Conservation (phyloP, 2,797 vertebrate genomes). For the Phalanger gymnotis region DNA sequence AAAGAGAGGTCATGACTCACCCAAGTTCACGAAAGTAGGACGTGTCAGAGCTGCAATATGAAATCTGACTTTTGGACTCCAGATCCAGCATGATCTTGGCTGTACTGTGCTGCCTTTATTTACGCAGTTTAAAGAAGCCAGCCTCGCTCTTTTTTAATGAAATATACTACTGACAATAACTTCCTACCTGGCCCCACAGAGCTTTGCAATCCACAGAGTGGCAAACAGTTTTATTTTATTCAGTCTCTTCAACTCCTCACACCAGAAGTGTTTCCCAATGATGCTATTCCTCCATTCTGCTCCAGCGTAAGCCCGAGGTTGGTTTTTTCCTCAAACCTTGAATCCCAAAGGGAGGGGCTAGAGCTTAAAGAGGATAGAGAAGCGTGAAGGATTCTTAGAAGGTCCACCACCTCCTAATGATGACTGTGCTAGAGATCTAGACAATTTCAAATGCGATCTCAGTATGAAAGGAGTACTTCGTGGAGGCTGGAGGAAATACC, state of each 20-base stretch:
- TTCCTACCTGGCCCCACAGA: background rate
- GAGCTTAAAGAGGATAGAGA: background rate
- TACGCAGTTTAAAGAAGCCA: background rate
- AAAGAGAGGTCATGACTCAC: background rate
- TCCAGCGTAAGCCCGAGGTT: background rate
- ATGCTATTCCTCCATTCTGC: background rate
- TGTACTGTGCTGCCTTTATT: background rate
- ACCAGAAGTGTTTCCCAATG: background rate
- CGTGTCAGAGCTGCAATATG: background rate
- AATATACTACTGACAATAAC: background rate
- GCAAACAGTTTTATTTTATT: background rate
- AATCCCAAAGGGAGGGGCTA: background rate
- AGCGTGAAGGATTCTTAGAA: background rate
- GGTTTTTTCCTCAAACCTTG: background rate
- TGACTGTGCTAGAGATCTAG: background rate
- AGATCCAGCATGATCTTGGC: background rate
- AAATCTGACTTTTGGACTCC: background rate
- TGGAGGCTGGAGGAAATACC: background rate
- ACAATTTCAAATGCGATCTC: background rate
- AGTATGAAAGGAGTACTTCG: background rate
- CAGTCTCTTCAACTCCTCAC: background rate
- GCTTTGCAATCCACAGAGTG: background rate
- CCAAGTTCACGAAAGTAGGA: background rate
- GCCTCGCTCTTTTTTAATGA: background rate
- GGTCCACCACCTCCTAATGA: background rate